Evolutionary conservation across 2,797 vertebrate genomes (phyloP).

Genomic region (Meriones psammophilus): DNA sequence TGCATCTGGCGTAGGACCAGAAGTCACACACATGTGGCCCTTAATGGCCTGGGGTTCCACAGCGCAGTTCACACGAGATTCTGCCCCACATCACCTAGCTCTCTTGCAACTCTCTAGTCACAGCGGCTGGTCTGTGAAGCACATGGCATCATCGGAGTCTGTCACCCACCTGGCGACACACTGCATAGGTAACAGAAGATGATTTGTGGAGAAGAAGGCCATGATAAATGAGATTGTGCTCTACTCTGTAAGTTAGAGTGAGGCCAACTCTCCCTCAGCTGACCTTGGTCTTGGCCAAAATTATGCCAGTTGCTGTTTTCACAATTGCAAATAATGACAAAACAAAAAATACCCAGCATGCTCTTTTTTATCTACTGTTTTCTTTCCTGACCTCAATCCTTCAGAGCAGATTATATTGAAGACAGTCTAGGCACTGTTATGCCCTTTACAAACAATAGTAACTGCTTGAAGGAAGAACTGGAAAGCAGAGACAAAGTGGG

Average conservation of each 20-base stretch:
- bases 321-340: background rate
- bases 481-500: background rate
- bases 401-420: background rate
- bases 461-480: background rate
- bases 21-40: background rate
- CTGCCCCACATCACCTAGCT: accelerated
- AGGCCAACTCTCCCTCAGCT: background rate
- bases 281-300: background rate
- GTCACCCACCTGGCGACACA: too few relatives aligned
- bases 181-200: background rate
- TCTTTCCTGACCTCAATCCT: conserved; percentile 46
- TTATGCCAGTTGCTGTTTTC: background rate
- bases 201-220: background rate
- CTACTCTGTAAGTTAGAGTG: background rate
- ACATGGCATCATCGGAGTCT: background rate
- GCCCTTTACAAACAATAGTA: background rate
- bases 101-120: background rate
- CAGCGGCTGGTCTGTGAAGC: too few relatives aligned
- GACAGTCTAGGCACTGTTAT: background rate
- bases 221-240: background rate
- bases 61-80: background rate
- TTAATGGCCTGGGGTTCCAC: background rate
- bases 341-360: accelerated
- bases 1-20: background rate
- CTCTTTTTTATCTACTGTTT: background rate